Evolutionary conservation across 2,797 vertebrate species (phyloP).

Genomic region (Sebastes minor): DNA sequence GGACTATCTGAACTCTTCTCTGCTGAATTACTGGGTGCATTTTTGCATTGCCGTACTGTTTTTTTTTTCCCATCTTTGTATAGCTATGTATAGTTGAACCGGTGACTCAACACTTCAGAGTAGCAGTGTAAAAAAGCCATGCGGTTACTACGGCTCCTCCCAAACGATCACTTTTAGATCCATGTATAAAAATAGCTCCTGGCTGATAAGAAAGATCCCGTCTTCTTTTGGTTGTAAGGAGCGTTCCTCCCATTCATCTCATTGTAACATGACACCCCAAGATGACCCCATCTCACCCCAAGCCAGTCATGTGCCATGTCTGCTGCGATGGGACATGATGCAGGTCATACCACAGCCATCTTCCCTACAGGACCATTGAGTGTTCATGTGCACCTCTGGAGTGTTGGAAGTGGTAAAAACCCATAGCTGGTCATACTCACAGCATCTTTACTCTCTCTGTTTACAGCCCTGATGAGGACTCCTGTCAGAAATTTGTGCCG

Average conservation of each 20-base stretch:
- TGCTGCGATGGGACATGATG: constrained; percentile 58
- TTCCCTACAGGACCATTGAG: constrained; percentile 64
- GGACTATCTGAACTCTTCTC: neutral
- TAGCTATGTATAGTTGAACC: neutral
- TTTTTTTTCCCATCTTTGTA: neutral
- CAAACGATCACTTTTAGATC: neutral
- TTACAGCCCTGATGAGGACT: constrained; percentile 90
- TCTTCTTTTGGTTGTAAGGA: constrained; percentile 77
- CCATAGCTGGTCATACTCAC: constrained; percentile 11
- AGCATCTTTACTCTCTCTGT: constrained; percentile 36
- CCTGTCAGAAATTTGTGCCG: constrained; percentile 94
- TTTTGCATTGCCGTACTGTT: neutral
- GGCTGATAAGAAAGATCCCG: constrained; percentile 3
- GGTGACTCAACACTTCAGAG: neutral
- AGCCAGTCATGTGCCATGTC: constrained; percentile 58
- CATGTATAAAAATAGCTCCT: neutral
- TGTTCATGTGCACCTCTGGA: constrained; percentile 66
- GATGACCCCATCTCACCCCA: constrained; percentile 61
- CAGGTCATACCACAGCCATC: constrained; percentile 51
- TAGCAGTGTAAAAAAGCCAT: neutral
- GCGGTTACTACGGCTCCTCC: neutral
- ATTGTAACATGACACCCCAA: constrained; percentile 67
- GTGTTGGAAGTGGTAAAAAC: constrained; percentile 35
- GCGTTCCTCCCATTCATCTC: constrained; percentile 76
- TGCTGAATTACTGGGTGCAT: neutral